Conservation (phyloP, 2,797 vertebrate species). For the Platyrinchus mystaceus region DNA sequence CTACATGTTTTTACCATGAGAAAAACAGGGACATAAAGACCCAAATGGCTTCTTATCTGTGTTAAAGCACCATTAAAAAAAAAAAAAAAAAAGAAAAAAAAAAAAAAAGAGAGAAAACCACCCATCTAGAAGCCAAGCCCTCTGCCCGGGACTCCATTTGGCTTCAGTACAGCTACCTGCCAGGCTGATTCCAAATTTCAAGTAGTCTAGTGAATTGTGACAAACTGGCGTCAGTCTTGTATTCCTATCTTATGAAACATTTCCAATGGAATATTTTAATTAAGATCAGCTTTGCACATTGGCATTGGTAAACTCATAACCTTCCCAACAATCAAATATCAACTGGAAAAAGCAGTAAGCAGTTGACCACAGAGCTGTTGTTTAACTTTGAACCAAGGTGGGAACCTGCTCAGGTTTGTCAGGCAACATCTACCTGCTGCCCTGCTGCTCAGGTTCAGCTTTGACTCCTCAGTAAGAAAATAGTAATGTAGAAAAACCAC, state of each 20-base stretch:
- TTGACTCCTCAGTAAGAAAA: not conserved
- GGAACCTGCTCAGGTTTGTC: not conserved
- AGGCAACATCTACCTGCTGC: not conserved
- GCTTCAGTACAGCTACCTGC: not conserved
- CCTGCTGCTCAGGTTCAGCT: not conserved
- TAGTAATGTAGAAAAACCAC: not conserved
- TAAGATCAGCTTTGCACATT: constrained; percentile 53
- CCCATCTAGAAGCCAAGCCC: not conserved
- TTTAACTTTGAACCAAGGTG: not conserved
- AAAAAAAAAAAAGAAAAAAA: not conserved
- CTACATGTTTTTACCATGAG: not conserved
- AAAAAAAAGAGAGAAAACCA: not conserved
- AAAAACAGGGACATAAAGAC: not conserved
- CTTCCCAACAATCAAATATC: constrained; percentile 11
- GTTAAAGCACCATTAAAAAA: not conserved
- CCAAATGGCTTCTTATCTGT: not conserved
- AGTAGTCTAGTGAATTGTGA: constrained; percentile 44
- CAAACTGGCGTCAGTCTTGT: constrained; percentile 59
- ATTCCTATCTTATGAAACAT: constrained; percentile 63
- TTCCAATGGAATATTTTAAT: constrained; percentile 66
- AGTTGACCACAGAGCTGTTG: not conserved
- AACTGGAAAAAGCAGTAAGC: not conserved
- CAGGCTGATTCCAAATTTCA: not conserved
- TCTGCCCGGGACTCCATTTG: not conserved
- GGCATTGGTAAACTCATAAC: constrained; percentile 28